Percentiles rank a stretch among this genome's conserved stretches.
phyloP scores from a whole-genome alignment of 92 coral and sea anemone species.

The Paramuricea clavata region DNA sequence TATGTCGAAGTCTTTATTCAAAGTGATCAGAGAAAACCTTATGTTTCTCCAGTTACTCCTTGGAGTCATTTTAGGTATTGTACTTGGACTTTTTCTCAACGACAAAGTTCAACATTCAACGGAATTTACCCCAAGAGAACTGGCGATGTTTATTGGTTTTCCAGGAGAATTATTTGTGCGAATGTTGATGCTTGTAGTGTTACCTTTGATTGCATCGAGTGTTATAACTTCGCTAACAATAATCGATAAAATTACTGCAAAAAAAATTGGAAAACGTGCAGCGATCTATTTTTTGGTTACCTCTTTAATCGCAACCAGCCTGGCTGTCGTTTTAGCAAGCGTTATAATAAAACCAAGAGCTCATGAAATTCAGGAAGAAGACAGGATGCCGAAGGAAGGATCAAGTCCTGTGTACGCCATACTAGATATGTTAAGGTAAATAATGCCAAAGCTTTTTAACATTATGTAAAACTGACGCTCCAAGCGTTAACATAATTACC shows the following conservation, averaged over 20 bases:
- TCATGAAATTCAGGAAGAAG: constrained; percentile 51
- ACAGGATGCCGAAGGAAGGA: constrained; percentile 36
- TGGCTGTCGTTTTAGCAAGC: constrained; percentile 78
- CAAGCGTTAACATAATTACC: no score
- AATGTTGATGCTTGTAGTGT: no score
- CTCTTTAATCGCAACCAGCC: constrained; percentile 74
- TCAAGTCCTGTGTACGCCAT: constrained; percentile 80
- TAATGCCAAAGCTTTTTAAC: no score
- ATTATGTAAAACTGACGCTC: no score
- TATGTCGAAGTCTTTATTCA: background rate
- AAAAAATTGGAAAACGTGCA: constrained; percentile 85
- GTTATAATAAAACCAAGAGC: no score
- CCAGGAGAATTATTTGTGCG: constrained; percentile 94
- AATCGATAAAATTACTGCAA: constrained; percentile 79
- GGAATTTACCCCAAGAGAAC: constrained; percentile 57
- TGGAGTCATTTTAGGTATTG: constrained; percentile 79
- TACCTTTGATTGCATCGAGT: no score
- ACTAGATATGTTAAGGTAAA: constrained; percentile 82
- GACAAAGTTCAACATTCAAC: constrained; percentile 75
- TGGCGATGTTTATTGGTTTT: no score
- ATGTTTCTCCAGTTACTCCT: constrained; percentile 74
- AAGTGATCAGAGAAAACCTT: constrained; percentile 45
- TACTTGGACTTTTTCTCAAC: no score
- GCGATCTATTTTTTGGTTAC: constrained; percentile 75
- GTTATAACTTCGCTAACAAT: no score